These are phyloP conservation scores for Seriola dumerili DNA, from an alignment of 2,113 vertebrate genomes.

Conservation along the genomic window DNA sequence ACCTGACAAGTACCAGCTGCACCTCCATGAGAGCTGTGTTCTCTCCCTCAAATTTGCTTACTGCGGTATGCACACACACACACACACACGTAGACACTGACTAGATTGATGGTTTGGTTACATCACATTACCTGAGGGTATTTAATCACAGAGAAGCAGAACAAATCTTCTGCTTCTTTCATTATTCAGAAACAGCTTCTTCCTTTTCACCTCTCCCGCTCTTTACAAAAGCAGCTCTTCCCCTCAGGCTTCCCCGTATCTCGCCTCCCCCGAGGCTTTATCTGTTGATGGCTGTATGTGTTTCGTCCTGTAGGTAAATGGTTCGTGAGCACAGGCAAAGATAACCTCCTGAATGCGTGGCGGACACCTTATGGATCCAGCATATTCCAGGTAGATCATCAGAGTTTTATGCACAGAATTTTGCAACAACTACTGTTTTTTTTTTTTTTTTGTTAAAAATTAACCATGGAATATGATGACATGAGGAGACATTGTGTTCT, in stretches of 20 bases:
- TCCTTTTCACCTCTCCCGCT: conserved; percentile 6
- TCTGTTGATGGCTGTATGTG: conserved; percentile 58
- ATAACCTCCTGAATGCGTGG: conserved; percentile 92
- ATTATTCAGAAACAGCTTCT: conserved; percentile 49
- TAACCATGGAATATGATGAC: not conserved
- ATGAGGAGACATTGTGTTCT: not conserved
- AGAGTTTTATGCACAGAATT: not conserved
- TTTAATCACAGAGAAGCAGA: conserved; percentile 60
- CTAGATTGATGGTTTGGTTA: conserved; percentile 39
- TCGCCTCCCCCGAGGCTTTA: conserved; percentile 52
- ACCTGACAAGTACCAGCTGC: conserved; percentile 91
- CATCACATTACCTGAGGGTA: conserved; percentile 45
- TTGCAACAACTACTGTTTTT: not conserved
- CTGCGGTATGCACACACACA: conserved; percentile 82
- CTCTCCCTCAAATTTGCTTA: conserved; percentile 93
- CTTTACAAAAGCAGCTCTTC: conserved; percentile 39
- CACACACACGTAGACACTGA: not conserved
- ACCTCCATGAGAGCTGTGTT: conserved; percentile 92
- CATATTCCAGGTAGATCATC: conserved; percentile 89
- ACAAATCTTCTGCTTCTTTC: conserved; percentile 47
- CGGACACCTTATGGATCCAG: conserved; percentile 91
- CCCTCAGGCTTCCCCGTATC: conserved; percentile 44
- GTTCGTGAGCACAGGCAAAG: conserved; percentile 93
- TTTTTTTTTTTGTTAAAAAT: not conserved
- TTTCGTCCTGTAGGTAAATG: conserved; percentile 87